phyloP scores from a whole-genome alignment of 2,797 vertebrate species.

The Mergus octosetaceus region DNA sequence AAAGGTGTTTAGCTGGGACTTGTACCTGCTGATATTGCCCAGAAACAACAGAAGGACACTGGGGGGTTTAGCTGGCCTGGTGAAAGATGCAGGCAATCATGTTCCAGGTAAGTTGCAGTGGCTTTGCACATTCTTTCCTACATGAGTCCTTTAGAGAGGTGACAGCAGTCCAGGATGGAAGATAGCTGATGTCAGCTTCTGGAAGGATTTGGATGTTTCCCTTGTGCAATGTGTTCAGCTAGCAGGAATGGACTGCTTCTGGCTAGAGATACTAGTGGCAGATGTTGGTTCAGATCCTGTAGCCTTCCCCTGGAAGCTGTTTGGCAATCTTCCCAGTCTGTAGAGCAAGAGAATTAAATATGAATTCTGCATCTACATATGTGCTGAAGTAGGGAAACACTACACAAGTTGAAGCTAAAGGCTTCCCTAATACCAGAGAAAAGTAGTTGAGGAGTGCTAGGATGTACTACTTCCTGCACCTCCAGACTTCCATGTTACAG shows the following conservation, averaged over 20 bases:
- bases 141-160: background rate
- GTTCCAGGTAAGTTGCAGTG: background rate
- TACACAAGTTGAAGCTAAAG: background rate
- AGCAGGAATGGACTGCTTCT: background rate
- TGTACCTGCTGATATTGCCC: background rate
- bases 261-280: background rate
- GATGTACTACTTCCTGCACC: background rate
- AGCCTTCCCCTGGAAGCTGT: background rate
- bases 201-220: background rate
- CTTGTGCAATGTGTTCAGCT: background rate
- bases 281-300: background rate
- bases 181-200: background rate
- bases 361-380: fast-evolving
- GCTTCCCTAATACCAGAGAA: background rate
- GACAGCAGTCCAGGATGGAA: background rate
- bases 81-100: background rate
- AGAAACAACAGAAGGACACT: fast-evolving
- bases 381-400: background rate
- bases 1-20: background rate
- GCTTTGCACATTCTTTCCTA: background rate
- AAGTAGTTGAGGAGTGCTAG: background rate
- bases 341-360: background rate
- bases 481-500: background rate
- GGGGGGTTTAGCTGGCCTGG: background rate
- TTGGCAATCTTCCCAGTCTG: background rate